phyloP scores from a whole-genome alignment of 1,140 invertebrate species.

The Tenebrio molitor region DNA sequence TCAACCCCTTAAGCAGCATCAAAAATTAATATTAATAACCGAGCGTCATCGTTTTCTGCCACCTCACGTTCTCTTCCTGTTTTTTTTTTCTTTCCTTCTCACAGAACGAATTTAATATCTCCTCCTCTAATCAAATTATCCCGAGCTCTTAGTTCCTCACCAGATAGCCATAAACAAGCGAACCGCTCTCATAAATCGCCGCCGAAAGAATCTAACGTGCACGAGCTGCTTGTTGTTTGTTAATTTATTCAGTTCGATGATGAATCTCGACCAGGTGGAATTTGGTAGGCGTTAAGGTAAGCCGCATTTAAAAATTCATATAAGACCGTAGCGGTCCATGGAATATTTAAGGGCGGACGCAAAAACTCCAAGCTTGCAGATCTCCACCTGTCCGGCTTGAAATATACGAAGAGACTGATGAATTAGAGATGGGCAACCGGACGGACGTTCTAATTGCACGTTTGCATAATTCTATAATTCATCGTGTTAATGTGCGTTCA shows the following conservation, averaged over 20 bases:
- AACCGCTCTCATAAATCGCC: neutral
- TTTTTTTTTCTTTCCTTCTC: neutral
- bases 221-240: neutral
- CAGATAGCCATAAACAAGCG: no score
- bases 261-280: constrained; percentile 26
- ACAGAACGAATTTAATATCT: constrained; percentile 18
- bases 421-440: constrained; percentile 46
- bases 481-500: constrained; percentile 43
- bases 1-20: neutral
- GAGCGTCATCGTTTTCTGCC: constrained; percentile 5
- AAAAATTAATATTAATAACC: constrained; percentile 31
- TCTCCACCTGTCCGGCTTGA: constrained; percentile 35
- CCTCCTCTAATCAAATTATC: constrained; percentile 18
- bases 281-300: constrained; percentile 32
- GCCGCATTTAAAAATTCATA: constrained; percentile 39
- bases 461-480: constrained; percentile 46
- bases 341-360: constrained; percentile 33
- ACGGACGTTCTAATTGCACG: constrained; percentile 43
- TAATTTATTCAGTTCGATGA: constrained; percentile 33
- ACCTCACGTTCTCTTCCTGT: constrained; percentile 10
- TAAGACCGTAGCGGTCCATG: constrained; percentile 23
- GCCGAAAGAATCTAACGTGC: neutral
- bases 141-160: constrained; percentile 13
- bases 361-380: constrained; percentile 30
- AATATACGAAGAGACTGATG: constrained; percentile 40